Evolutionary conservation across 2,113 vertebrate genomes (phyloP).

Genomic region (Corvus hawaiiensis): DNA sequence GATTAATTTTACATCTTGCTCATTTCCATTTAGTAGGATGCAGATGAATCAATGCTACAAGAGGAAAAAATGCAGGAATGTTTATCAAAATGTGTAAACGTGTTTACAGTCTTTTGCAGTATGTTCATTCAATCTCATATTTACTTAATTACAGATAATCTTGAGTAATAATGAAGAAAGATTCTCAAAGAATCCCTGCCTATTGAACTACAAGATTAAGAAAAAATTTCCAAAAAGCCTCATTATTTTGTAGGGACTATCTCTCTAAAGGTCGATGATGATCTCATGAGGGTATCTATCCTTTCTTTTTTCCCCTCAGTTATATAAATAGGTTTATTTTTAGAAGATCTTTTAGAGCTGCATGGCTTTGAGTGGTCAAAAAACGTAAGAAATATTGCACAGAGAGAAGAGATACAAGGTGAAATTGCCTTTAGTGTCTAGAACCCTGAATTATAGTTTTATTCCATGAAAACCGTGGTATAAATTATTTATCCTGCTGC

Average conservation of each 20-base stretch:
- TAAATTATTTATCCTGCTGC: not conserved
- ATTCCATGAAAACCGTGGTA: not conserved
- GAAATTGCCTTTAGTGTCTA: not conserved
- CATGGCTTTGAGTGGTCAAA: not conserved
- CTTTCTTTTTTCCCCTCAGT: not conserved
- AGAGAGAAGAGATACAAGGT: not conserved
- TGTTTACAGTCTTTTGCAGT: not conserved
- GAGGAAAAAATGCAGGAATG: not conserved
- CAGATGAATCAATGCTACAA: not conserved
- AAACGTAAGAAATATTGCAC: not conserved
- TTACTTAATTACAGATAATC: not conserved
- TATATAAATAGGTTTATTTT: not conserved
- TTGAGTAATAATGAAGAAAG: not conserved
- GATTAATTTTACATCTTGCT: conserved; percentile 42
- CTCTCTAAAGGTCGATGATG: not conserved
- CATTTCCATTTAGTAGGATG: conserved; percentile 3
- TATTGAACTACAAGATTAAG: not conserved
- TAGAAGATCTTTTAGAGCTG: not conserved
- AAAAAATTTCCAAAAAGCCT: not conserved
- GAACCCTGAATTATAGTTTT: not conserved
- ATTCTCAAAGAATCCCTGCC: not conserved
- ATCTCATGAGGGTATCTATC: not conserved
- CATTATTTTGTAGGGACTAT: not conserved
- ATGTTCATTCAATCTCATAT: not conserved
- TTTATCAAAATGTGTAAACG: conserved; percentile 8